These are phyloP conservation scores for Drosophila sulfurigaster DNA, from an alignment of 1,140 invertebrate genomes.

Conservation along the genomic window DNA sequence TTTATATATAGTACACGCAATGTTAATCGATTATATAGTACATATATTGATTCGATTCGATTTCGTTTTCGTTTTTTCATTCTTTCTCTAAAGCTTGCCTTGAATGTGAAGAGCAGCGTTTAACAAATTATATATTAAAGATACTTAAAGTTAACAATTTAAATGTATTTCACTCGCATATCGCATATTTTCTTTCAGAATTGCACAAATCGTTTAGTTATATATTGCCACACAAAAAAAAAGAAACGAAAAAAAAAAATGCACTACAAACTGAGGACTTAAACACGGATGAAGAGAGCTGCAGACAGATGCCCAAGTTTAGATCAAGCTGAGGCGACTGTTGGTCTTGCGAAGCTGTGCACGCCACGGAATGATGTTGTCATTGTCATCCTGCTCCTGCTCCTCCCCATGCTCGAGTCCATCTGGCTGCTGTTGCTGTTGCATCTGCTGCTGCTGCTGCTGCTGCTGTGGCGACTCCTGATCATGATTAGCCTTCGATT, in stretches of 20 bases:
- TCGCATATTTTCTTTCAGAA: constrained; percentile 21
- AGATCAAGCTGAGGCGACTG: constrained; percentile 86
- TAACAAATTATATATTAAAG: constrained; percentile 17
- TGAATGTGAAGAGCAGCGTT: constrained; percentile 38
- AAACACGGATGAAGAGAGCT: constrained; percentile 4
- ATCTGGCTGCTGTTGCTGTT: constrained; percentile 26
- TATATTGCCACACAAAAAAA: neutral
- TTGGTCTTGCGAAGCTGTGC: constrained; percentile 95
- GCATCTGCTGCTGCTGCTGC: constrained; percentile 21
- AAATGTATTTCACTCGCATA: constrained; percentile 19
- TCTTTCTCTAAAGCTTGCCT: constrained; percentile 1
- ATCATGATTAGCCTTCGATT: constrained; percentile 20
- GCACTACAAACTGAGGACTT: constrained; percentile 49
- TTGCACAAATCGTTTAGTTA: constrained; percentile 55
- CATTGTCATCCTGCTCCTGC: constrained; percentile 86
- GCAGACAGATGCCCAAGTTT: constrained; percentile 1
- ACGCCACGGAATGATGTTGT: constrained; percentile 93
- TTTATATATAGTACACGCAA: constrained; percentile 60
- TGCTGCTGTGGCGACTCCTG: constrained; percentile 45
- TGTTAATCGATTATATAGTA: constrained; percentile 17
- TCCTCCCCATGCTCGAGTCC: constrained; percentile 64
- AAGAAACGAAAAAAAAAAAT: constrained; percentile 59
- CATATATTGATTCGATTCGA: constrained; percentile 15
- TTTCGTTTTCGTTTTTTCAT: neutral
- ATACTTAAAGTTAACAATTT: constrained; percentile 33